A percentile compares a stretch with the other conserved stretches of the same genome.
These are phyloP conservation scores for Dioctria linearis DNA, from an alignment of 2,888 invertebrate genomes.

Conservation along the genomic window DNA sequence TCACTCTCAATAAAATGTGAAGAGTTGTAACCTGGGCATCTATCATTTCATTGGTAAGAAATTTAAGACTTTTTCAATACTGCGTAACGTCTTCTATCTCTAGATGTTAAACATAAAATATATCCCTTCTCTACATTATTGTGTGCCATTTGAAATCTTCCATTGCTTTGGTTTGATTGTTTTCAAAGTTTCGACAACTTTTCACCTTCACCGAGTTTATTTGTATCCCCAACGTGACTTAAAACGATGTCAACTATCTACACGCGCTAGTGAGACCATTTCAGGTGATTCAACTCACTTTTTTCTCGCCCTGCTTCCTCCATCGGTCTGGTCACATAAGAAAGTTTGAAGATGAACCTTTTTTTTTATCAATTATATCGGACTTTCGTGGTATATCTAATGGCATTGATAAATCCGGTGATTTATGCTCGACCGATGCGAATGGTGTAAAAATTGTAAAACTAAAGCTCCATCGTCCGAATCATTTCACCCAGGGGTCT, in stretches of 20 bases:
- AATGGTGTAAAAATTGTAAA: conserved; percentile 55
- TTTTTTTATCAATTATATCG: conserved; percentile 58
- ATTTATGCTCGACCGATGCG: conserved; percentile 55
- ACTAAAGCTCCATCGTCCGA: conserved; percentile 11
- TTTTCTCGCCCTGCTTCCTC: conserved; percentile 34
- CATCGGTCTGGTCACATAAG: conserved; percentile 30
- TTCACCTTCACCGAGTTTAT: conserved; percentile 48
- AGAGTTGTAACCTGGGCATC: too few relatives aligned
- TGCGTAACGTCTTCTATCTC: too few relatives aligned
- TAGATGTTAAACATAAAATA: too few relatives aligned
- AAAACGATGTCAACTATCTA: conserved; percentile 55
- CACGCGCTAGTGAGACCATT: conserved; percentile 53
- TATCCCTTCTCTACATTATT: too few relatives aligned
- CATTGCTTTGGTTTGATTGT: background rate
- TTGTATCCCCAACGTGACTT: conserved; percentile 36
- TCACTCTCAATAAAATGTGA: too few relatives aligned
- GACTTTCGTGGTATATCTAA: conserved; percentile 55
- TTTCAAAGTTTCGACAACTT: conserved; percentile 30
- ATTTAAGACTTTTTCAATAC: too few relatives aligned
- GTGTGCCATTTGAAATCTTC: background rate
- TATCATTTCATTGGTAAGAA: too few relatives aligned
- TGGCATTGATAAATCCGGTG: conserved; percentile 58
- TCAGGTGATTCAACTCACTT: conserved; percentile 55
- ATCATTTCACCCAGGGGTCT: conserved; percentile 25
- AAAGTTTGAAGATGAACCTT: conserved; percentile 35